Conservation (phyloP, 2,113 vertebrate species). For the Bettongia penicillata region DNA sequence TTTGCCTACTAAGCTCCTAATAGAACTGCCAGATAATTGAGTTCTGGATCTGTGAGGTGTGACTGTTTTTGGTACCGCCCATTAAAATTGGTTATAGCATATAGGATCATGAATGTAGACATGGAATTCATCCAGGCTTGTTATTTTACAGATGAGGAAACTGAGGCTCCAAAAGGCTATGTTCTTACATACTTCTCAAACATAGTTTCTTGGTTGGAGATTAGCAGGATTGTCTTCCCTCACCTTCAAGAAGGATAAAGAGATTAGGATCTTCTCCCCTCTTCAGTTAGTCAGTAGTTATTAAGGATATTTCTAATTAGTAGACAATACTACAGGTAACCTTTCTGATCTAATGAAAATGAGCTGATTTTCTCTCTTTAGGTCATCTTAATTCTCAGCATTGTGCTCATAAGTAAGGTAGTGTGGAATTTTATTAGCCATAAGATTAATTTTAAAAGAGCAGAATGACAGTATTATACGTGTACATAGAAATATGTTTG, state of each 20-base stretch:
- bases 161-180: neutral
- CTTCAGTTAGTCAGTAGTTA: slow-evolving; percentile 37
- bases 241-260: slow-evolving; percentile 59
- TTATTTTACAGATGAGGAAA: neutral
- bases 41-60: neutral
- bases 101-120: neutral
- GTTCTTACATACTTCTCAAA: neutral
- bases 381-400: neutral
- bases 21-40: neutral
- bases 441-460: neutral
- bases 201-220: neutral
- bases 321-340: slow-evolving; percentile 41
- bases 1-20: neutral
- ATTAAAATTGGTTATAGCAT: neutral
- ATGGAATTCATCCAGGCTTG: neutral
- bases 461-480: neutral
- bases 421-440: neutral
- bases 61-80: neutral
- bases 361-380: slow-evolving; percentile 23
- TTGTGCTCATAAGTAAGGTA: neutral
- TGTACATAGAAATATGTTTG: neutral
- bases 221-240: slow-evolving; percentile 33
- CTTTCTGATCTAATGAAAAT: neutral
- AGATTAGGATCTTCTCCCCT: neutral
- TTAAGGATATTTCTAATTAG: slow-evolving; percentile 7